Evolutionary conservation across 92 coral and sea anemone species (phyloP).

Genomic region (Porites lobata): DNA sequence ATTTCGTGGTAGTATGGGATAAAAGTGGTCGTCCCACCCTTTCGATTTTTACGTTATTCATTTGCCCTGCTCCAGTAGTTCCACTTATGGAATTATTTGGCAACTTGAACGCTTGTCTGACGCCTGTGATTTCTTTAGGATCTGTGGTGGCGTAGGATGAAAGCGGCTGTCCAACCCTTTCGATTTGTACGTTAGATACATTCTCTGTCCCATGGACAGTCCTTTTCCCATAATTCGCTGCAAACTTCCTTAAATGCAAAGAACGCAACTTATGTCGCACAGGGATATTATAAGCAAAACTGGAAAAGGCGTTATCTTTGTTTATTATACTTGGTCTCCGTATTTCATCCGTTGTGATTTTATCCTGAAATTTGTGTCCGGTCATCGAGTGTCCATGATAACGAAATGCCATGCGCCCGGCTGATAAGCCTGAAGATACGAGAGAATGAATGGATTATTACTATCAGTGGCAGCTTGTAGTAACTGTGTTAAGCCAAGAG

Average conservation of each 20-base stretch:
- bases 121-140: no score
- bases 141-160: no score
- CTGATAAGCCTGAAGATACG: neutral
- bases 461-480: no score
- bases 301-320: neutral
- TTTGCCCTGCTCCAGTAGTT: no score
- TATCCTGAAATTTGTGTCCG: neutral
- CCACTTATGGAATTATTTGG: no score
- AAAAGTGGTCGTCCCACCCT: no score
- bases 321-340: neutral
- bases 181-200: neutral
- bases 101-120: no score
- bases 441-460: no score
- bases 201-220: neutral
- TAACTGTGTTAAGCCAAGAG: no score
- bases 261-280: neutral
- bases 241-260: neutral
- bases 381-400: neutral
- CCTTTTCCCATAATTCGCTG: neutral
- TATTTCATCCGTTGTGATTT: neutral
- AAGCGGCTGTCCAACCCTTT: conserved; percentile 8
- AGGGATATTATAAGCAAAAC: conserved; percentile 9
- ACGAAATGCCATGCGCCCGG: neutral
- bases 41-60: no score
- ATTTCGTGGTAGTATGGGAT: no score